Evolutionary conservation across 92 coral and sea anemone species (phyloP), one percentile per base, ranked within the genome.

Genomic region (Zoanthus gigantus): DNA sequence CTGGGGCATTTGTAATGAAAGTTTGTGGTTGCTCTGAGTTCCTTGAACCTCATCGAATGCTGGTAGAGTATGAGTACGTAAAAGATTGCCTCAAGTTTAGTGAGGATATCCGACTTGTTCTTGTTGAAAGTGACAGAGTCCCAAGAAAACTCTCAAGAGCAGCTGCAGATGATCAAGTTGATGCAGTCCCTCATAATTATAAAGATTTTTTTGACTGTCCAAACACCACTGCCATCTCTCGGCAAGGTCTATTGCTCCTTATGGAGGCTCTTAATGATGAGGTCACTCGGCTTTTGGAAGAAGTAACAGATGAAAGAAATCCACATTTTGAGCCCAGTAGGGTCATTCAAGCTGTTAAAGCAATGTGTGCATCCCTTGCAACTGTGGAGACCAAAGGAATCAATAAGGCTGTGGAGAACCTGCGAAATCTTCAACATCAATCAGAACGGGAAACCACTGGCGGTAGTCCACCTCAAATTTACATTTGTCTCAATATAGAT

Each of bases 11-110:
- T 82, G 92, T 96, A 14, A 83, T 97, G 63, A 95, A 97, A 80
- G 95, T 97, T 8, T 97, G 99, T 94, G 99, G 99, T 15, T 93
- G 81, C 56, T 92, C 98, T 9, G 99, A 97, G 90, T 97, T 92
- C 76, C 94, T 97, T 18, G 87, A 93, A 69, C 89, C 96, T 18
- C 90, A 89, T 42, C 89, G 79, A 82, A 87, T 96, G 83, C 93
- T 97, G 34, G 90, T 96, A 54, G 98, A 97, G 79, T 97, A 97
- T 86, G 99, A 93, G 67, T 95, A 90, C 87, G 98, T 97, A 2
- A 98, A 92, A 74, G 92, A 92, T 75, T 95, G 99, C 76, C 83
- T 94, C 7, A 97, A 95, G 82, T 91, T 94, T 71, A 88, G 91
- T 47, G 89, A 75, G 31, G 95, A 90, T 23, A 88, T 97, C 16